A percentile compares a stretch with the other conserved stretches of the same genome.
phyloP scores from a whole-genome alignment of 2,888 invertebrate species.

The Euzetes globulus region DNA sequence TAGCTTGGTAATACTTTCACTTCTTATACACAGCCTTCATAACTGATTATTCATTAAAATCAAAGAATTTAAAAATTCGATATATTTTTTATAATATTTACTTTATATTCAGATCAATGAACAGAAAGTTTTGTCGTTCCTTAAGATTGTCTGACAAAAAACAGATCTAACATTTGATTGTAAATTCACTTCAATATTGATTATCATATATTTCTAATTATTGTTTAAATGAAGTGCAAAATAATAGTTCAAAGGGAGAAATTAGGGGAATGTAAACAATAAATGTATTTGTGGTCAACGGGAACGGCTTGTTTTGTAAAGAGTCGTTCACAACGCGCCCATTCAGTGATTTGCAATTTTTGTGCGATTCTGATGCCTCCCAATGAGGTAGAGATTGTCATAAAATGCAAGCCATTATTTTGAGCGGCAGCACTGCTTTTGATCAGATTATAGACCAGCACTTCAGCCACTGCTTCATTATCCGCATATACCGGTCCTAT shows the following conservation, averaged over 20 bases:
- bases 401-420: conserved; percentile 6
- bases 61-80: too few species aligned
- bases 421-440: background rate
- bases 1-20: too few species aligned
- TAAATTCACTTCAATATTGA: too few species aligned
- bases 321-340: conserved; percentile 16
- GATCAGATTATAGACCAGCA: conserved; percentile 23
- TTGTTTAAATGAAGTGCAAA: too few species aligned
- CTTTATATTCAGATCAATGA: too few species aligned
- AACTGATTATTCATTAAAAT: too few species aligned
- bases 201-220: too few species aligned
- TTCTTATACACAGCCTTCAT: too few species aligned
- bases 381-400: conserved; percentile 11
- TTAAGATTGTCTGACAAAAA: too few species aligned
- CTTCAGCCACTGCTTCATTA: conserved; percentile 18
- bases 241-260: conserved; percentile 23
- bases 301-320: conserved; percentile 28
- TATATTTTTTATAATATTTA: too few species aligned
- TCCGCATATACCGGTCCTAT: conserved; percentile 32
- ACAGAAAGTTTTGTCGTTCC: too few species aligned
- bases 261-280: conserved; percentile 30
- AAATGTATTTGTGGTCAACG: conserved; percentile 18
- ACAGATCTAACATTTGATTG: too few species aligned
- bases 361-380: conserved; percentile 10
- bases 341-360: conserved; percentile 6